Conservation (phyloP, 2,797 vertebrate species). For the Enteromius thamalakanensis region DNA sequence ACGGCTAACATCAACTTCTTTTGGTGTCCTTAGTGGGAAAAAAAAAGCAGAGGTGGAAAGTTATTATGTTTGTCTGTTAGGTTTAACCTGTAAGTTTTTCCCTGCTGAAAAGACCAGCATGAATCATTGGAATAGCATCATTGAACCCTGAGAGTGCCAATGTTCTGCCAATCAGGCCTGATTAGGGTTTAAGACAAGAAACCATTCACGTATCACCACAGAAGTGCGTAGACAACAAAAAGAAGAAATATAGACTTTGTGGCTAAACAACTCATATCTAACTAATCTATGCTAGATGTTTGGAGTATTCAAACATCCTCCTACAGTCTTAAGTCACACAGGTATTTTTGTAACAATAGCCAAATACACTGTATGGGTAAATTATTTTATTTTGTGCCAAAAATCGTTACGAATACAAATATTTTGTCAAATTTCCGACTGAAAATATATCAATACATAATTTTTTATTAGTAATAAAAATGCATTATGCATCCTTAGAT, state of each 20-base stretch:
- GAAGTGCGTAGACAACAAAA: background rate
- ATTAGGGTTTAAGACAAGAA: background rate
- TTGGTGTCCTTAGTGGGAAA: conserved; percentile 87
- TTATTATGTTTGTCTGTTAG: conserved; percentile 9
- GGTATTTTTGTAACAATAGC: too few species aligned
- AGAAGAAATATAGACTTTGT: background rate
- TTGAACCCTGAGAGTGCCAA: background rate
- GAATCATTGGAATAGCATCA: background rate
- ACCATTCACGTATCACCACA: background rate
- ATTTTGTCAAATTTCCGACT: too few species aligned
- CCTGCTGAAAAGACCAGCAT: background rate
- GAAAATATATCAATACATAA: too few species aligned
- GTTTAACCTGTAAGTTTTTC: background rate
- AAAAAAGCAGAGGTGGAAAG: background rate
- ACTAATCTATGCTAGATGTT: background rate
- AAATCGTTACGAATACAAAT: too few species aligned
- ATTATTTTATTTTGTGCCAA: too few species aligned
- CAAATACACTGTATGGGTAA: too few species aligned
- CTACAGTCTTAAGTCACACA: background rate
- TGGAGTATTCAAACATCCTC: background rate
- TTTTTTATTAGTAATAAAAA: too few species aligned
- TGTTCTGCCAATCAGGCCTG: background rate
- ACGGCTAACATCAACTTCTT: conserved; percentile 98
- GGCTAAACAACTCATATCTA: background rate
- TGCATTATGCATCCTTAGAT: too few species aligned